Evolutionary conservation across 1,140 invertebrate species (phyloP), one percentile per base, ranked within the genome.

Genomic region (Whitmania pigra): DNA sequence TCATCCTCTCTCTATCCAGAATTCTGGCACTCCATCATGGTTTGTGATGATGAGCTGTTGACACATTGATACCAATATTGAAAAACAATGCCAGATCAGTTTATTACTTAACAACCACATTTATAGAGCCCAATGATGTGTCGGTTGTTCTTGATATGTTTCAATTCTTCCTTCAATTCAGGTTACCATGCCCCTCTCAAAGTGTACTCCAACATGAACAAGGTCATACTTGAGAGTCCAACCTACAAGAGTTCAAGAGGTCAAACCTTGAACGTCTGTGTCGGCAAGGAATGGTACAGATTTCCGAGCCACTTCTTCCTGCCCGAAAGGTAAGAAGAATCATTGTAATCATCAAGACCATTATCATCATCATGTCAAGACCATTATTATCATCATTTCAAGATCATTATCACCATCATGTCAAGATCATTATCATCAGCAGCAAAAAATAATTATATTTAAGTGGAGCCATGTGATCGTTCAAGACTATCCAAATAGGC

Each of bases 201-300:
- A 76, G 82, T 93, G n/a, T 89, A 92, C 80, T 87, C 90, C 80
- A 88, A 92, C 82, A 81, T 90, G 3, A 88, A 89, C 78, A 85
- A 87, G 74, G 82, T 88, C 73, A 22, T 70, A 2, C 0, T 25
- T 43, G 43, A 43, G n/a, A 83, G 87, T 20, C 79, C 81, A 0
- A 85, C 87, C 71, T 83, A 86, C 78, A 5, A 75, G 77, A 67
- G 76, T 79, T 17, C 79, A 81, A 69, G 83, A 83, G 67, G 76
- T 88, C 68, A 63, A 17, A 82, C 86, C 69, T 86, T 90, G 5
- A 91, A 91, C 75, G 87, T 99, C 13, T 99, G 96, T 81, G 87
- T 94, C 76, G 95, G 94, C 18, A 98, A 98, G 85, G 96, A 99
- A 78, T 99, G 96, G 96, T 87, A 99, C 82, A 85, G 96, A 54